A percentile compares a stretch with the other conserved stretches of the same genome.
Conservation (phyloP, 2,113 vertebrate genomes). For the Collichthys lucidus region DNA sequence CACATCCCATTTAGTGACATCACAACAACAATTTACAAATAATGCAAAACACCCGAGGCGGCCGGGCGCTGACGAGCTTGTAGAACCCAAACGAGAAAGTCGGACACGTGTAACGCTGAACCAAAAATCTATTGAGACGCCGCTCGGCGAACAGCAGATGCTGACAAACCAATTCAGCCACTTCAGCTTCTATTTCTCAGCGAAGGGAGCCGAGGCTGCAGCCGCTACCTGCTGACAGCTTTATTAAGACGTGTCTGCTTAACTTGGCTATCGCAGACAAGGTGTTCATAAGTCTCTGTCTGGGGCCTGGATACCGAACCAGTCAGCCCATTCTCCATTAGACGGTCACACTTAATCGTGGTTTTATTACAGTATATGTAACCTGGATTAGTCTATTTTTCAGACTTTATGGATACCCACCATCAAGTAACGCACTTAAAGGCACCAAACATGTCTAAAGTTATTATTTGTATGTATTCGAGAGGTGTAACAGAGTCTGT, state of each 20-base stretch:
- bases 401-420: neutral
- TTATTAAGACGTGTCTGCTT: slow-evolving; percentile 45
- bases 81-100: neutral
- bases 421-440: neutral
- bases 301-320: slow-evolving; percentile 1
- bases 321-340: neutral
- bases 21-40: neutral
- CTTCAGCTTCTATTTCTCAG: slow-evolving; percentile 36
- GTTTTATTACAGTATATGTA: slow-evolving; percentile 8
- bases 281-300: slow-evolving; percentile 44
- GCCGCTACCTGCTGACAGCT: slow-evolving; percentile 35
- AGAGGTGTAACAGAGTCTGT: neutral
- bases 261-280: slow-evolving; percentile 11
- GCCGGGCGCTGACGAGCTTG: neutral
- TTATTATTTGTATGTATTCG: neutral
- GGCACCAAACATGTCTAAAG: no score
- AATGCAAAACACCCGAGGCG: slow-evolving; percentile 6
- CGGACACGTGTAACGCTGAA: neutral
- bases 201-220: slow-evolving; percentile 10
- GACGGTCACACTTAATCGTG: neutral
- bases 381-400: neutral
- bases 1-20: neutral
- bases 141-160: neutral
- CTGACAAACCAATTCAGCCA: slow-evolving; percentile 49
- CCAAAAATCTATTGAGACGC: slow-evolving; percentile 9